Base-by-base conservation (phyloP, 2,888 invertebrate species). In the Dromius quadrimaculatus region DNA sequence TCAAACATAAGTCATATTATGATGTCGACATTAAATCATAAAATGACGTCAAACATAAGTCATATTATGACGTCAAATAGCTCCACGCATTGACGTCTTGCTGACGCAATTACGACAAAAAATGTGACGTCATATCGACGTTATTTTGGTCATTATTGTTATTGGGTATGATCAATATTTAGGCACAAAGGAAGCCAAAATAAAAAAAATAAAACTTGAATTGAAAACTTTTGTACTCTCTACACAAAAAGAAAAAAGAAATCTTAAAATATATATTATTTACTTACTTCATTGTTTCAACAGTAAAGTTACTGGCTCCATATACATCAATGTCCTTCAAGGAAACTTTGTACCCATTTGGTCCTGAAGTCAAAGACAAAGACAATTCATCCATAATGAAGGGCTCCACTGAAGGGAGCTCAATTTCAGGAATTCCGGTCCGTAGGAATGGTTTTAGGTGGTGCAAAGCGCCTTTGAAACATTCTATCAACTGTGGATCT, bases 371-470 rank as follows among this genome's bases (percentile, higher is more conserved):
- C 73, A 82, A 82, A 77, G 82, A 86, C 76, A 91, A 80, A 9
- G 88, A 84, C 20, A 90, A 77, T 74, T 88, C 85, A 72, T 88
- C 87, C 83, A 89, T 84, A 69, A 84, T 81, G 76, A 90, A 87
- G 1, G 91, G 91, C 78, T 91, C 90, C 62, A 90, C 84, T 1
- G 88, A 84, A 1, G 90, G 90, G 74, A 90, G 80, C 59, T 88
- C 86, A 72, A 90, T 88, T 76, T 90, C 90, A 15, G 88, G 85
- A 70, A 90, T 87, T 23, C 89, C 90, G 15, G 78, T 81, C 2
- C 84, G 83, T 72, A 90, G 80, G 77, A 86, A 88, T 0, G 90
- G 89, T 72, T 84, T 82, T 47, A 90, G 76, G 75, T 86, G 85
- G 70, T 88, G 86, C 32, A 90, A 80, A 6, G 88, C 84, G 2